phyloP scores from a whole-genome alignment of 2,113 vertebrate genomes.

The Picathartes gymnocephalus region DNA sequence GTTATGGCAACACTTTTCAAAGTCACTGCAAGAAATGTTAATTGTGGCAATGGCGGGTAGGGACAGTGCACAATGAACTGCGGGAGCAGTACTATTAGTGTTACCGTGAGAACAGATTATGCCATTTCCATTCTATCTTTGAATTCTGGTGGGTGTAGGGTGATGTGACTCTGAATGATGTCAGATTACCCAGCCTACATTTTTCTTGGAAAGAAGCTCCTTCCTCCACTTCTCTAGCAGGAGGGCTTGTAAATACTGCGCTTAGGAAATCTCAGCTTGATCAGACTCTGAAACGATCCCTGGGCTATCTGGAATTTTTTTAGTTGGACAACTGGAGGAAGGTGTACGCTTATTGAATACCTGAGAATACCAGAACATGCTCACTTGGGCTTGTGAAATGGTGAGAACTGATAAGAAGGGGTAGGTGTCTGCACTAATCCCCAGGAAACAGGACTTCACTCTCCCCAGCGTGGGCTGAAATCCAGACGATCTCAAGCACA shows the following conservation, averaged over 20 bases:
- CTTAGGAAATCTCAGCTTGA: slow-evolving; percentile 24
- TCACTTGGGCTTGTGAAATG: neutral
- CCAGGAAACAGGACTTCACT: neutral
- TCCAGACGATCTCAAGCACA: neutral
- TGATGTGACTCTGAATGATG: slow-evolving; percentile 64
- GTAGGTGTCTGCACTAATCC: neutral
- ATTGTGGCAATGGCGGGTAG: neutral
- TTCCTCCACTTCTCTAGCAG: slow-evolving; percentile 27
- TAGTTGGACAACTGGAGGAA: neutral
- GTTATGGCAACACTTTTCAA: slow-evolving; percentile 51
- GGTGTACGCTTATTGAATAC: neutral
- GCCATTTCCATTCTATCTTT: slow-evolving; percentile 61
- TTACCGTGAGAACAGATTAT: slow-evolving; percentile 51
- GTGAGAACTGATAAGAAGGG: neutral
- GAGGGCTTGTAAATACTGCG: neutral
- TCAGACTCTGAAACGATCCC: neutral
- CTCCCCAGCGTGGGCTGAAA: neutral
- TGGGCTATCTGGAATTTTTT: neutral
- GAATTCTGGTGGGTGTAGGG: slow-evolving; percentile 45
- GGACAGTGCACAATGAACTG: slow-evolving; percentile 21
- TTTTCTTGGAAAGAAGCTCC: slow-evolving; percentile 66
- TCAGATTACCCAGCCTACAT: slow-evolving; percentile 59
- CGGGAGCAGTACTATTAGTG: slow-evolving; percentile 34
- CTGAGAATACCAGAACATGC: neutral
- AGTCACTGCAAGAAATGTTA: slow-evolving; percentile 37